Evolutionary conservation across 2,888 invertebrate species (phyloP).

Genomic region (Lissocephala sabroskyi): DNA sequence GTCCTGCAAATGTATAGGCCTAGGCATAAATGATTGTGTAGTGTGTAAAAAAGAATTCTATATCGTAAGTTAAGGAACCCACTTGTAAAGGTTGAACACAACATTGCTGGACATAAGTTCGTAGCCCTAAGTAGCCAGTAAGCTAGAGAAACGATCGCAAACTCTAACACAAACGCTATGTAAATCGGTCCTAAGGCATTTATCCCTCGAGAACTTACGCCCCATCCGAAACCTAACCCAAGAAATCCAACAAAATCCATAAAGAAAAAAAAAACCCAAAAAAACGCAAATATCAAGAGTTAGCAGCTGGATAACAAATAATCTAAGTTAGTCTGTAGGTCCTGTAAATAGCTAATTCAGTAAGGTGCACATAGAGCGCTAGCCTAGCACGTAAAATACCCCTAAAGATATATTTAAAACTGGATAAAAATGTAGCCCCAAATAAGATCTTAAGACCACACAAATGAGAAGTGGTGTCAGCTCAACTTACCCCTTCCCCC

Average conservation of each 20-base stretch:
- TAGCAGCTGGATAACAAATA: constrained; percentile 27
- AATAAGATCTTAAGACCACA: too few species aligned
- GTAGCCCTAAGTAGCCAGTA: too few species aligned
- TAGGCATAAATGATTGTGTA: constrained; percentile 28
- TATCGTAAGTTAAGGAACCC: constrained; percentile 16
- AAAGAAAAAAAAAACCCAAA: constrained; percentile 18
- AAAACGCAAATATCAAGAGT: constrained; percentile 12
- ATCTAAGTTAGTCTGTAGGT: constrained; percentile 33
- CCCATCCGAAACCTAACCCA: too few species aligned
- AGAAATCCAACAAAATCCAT: constrained; percentile 6
- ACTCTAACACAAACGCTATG: constrained; percentile 6
- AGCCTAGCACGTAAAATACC: constrained; percentile 24
- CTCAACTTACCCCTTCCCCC: too few species aligned
- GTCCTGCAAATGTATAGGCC: constrained; percentile 40
- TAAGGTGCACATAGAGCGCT: constrained; percentile 24
- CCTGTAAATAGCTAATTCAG: constrained; percentile 44
- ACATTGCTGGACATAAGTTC: neutral
- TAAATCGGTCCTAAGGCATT: constrained; percentile 31
- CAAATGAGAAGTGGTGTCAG: too few species aligned
- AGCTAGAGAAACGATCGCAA: neutral
- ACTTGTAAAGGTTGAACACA: neutral
- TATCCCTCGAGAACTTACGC: too few species aligned
- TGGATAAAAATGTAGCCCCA: too few species aligned
- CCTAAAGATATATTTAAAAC: too few species aligned
- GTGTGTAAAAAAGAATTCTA: constrained; percentile 45